Evolutionary conservation across 2,113 vertebrate genomes (phyloP), one percentile per base, ranked within the genome.

Genomic region (Thomomys bottae): DNA sequence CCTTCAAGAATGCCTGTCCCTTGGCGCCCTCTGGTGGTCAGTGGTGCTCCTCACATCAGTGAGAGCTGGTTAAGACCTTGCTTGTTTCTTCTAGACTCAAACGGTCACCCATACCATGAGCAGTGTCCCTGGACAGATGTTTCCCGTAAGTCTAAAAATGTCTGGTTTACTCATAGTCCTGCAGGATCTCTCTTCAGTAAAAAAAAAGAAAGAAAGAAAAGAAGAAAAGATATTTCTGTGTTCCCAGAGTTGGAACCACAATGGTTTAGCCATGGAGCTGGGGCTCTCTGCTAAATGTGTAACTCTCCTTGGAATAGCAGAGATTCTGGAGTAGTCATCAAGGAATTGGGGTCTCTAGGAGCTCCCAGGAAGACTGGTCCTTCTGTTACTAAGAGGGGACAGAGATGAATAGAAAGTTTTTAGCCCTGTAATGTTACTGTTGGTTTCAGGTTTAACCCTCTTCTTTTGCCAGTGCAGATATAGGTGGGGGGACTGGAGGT

Each of bases 81-180:
- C 40, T 94, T 92, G 82, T 89, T 88, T 81, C 71, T 82, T 87
- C 54, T 61, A 96, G 95, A 23, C n/a, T 42, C 93, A 84, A 64
- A 89, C 38, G 0, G 0, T 91, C 59, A 10, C 91, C 72, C 93
- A 84, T 34, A 87, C 23, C 0, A 1, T 71, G 38, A 40, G 79
- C 8, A n/a, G n/a, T 4, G 0, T 0, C 26, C 85, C 78, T 34
- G 84, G 81, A 82, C 88, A 40, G 14, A 61, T 57, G 92, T 86
- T 83, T 40, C 57, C 38, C 17, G 95, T 96, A 94, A 89, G 96
- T 94, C 68, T 89, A 42, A 49, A 54, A 82, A 15, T 4, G n/a
- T 73, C 42, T 38, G 26, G 14, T 20, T 54, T 59, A 3, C 57
- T 91, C 75, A 66, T 42, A 61, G 21, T 20, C 18, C 15, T 70